Evolutionary conservation across 1,140 invertebrate genomes (phyloP), one percentile per base, ranked within the genome.

Genomic region (Mercenaria mercenaria): DNA sequence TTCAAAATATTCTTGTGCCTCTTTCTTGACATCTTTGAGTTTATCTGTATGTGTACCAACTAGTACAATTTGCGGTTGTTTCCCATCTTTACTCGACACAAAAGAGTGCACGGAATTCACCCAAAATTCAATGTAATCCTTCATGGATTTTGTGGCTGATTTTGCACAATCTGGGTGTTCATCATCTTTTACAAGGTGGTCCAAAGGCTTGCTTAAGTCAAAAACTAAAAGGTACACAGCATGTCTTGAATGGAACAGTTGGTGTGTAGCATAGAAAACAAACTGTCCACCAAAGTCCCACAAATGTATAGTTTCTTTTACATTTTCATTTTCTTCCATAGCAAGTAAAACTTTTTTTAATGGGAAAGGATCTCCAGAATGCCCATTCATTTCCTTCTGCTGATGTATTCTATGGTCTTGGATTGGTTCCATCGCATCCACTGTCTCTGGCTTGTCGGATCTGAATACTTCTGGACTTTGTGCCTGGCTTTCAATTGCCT

Each of bases 241-340:
- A 18, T 41, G 34, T 39, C 34, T 37, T 26, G 26, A 74, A 15
- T 32, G 69, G 37, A 74, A 74, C 4, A 74, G 23, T 26, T 74
- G 69, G 37, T 74, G 69, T 39, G 69, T 74, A 13, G 69, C 29
- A 39, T 74, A 74, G 37, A 74, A 74, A 39, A 74, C 26, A 74
- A 6, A 74, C 39, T 74, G 32, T 20, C 69, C 69, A 37, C 34
- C 69, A 23, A 74, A 74, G 15, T 74, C 69, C 69, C 69, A 74
- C 18, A 74, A 47, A n/a, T n/a, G n/a, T n/a, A n/a, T n/a, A n/a
- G n/a, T n/a, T n/a, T n/a, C n/a, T n/a, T n/a, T n/a, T n/a, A n/a
- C n/a, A n/a, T n/a, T n/a, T n/a, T n/a, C n/a, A n/a, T n/a, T n/a
- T n/a, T n/a, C n/a, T n/a, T n/a, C n/a, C n/a, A n/a, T n/a, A n/a